Percentiles rank a stretch among this genome's conserved stretches.
Evolutionary conservation across 1,140 invertebrate species (phyloP).

Genomic region (Orussus abietinus): DNA sequence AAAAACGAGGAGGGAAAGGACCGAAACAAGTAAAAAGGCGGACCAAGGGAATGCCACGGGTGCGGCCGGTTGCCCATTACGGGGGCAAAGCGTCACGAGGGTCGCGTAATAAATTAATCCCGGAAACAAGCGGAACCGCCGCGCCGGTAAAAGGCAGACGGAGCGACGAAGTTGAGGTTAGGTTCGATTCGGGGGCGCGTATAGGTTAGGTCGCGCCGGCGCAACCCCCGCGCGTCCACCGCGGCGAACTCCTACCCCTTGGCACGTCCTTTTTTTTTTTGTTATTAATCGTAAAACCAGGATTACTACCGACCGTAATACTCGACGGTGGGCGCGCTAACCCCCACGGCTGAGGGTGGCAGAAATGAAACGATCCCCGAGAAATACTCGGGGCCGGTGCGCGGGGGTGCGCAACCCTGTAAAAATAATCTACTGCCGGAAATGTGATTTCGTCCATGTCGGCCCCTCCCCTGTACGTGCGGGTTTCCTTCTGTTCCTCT

Average conservation of each 20-base stretch:
- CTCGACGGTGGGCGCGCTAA: slow-evolving; percentile 17
- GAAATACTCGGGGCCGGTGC: not conserved
- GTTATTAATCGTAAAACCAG: slow-evolving; percentile 29
- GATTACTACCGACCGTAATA: slow-evolving; percentile 14
- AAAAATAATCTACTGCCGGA: slow-evolving; percentile 1
- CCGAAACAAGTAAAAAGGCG: too few species aligned
- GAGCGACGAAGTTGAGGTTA: not conserved
- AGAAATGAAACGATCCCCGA: slow-evolving; percentile 30
- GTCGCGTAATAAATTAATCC: slow-evolving; percentile 38
- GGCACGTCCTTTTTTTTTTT: slow-evolving; percentile 13
- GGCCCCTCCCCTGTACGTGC: too few species aligned
- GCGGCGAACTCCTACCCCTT: slow-evolving; percentile 9
- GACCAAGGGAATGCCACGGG: too few species aligned
- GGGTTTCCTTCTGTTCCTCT: too few species aligned
- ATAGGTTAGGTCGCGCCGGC: not conserved
- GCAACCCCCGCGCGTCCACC: slow-evolving; percentile 2
- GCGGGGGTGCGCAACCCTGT: not conserved
- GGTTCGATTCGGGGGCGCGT: not conserved
- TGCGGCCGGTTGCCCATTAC: slow-evolving; percentile 23
- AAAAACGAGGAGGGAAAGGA: too few species aligned
- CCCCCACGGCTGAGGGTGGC: slow-evolving; percentile 27
- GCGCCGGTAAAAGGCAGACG: slow-evolving; percentile 2
- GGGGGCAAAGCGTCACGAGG: slow-evolving; percentile 13
- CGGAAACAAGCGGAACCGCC: slow-evolving; percentile 11
- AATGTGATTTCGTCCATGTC: not conserved